These are phyloP conservation scores for Endotricha flammealis DNA, from an alignment of 2,888 invertebrate genomes.

Conservation along the genomic window DNA sequence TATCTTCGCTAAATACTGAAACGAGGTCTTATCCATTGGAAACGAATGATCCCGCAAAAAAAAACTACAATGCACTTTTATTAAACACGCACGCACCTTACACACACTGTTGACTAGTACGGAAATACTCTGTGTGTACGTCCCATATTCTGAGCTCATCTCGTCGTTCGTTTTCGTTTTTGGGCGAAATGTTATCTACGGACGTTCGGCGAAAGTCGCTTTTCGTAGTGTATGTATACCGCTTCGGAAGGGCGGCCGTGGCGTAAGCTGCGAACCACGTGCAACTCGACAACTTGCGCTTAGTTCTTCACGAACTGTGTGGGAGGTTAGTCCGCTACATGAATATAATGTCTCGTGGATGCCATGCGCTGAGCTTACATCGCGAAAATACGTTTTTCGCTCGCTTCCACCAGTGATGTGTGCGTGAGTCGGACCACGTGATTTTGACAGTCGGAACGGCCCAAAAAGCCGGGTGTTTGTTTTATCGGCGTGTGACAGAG, in stretches of 20 bases:
- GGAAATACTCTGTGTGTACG: constrained; percentile 70
- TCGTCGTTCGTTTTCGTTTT: constrained; percentile 41
- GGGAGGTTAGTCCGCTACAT: constrained; percentile 75
- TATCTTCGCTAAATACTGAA: constrained; percentile 28
- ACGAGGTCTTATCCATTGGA: constrained; percentile 14
- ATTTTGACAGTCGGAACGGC: constrained; percentile 61
- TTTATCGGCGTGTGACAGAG: constrained; percentile 37
- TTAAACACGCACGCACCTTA: constrained; percentile 47
- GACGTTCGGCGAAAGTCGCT: constrained; percentile 60
- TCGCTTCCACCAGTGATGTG: constrained; percentile 41
- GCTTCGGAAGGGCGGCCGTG: constrained; percentile 73
- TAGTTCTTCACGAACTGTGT: constrained; percentile 77
- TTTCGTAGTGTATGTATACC: constrained; percentile 54
- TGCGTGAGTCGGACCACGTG: constrained; percentile 63
- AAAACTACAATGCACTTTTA: constrained; percentile 59
- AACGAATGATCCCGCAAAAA: constrained; percentile 23
- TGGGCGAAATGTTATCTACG: constrained; percentile 59
- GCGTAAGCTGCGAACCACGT: constrained; percentile 74
- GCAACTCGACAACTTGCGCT: constrained; percentile 73
- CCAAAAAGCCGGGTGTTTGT: constrained; percentile 46
- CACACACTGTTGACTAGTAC: constrained; percentile 60
- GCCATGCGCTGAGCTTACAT: constrained; percentile 59
- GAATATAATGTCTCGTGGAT: constrained; percentile 62
- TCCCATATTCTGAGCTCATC: constrained; percentile 68
- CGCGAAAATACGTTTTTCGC: constrained; percentile 60